phyloP scores from a whole-genome alignment of 2,888 invertebrate species.

The Drosophila prostipennis region DNA sequence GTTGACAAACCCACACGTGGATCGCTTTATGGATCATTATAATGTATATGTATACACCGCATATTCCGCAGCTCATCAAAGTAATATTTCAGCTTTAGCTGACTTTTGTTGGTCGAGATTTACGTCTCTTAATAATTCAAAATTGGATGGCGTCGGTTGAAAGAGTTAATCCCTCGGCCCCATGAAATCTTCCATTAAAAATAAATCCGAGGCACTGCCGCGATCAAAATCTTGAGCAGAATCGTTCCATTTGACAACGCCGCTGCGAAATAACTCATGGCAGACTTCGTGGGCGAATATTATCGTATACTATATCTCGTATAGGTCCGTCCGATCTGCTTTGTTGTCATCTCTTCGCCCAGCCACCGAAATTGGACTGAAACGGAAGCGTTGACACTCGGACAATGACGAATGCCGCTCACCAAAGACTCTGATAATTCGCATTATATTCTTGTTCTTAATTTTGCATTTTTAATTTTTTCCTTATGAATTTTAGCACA shows the following conservation, averaged over 20 bases:
- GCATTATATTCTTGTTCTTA: conserved; percentile 16
- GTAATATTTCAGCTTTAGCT: conserved; percentile 64
- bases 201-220: conserved; percentile 64
- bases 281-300: conserved; percentile 26
- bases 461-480: conserved; percentile 11
- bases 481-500: conserved; percentile 17
- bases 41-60: conserved; percentile 3
- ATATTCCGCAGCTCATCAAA: conserved; percentile 48
- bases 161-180: conserved; percentile 69
- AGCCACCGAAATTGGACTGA: conserved; percentile 29
- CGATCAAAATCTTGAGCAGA: conserved; percentile 52
- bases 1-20: conserved; percentile 40
- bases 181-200: conserved; percentile 69
- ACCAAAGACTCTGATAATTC: conserved; percentile 19
- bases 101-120: conserved; percentile 57
- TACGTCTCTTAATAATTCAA: conserved; percentile 65
- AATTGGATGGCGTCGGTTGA: conserved; percentile 52
- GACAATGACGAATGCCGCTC: conserved; percentile 62
- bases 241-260: conserved; percentile 51
- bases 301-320: not conserved
- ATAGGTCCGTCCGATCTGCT: conserved; percentile 25
- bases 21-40: conserved; percentile 41
- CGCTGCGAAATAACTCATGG: conserved; percentile 33
- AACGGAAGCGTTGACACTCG: conserved; percentile 65
- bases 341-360: conserved; percentile 14